Evolutionary conservation across 2,888 invertebrate species (phyloP), one percentile per base, ranked within the genome.

Genomic region (Agonopterix arenella): DNA sequence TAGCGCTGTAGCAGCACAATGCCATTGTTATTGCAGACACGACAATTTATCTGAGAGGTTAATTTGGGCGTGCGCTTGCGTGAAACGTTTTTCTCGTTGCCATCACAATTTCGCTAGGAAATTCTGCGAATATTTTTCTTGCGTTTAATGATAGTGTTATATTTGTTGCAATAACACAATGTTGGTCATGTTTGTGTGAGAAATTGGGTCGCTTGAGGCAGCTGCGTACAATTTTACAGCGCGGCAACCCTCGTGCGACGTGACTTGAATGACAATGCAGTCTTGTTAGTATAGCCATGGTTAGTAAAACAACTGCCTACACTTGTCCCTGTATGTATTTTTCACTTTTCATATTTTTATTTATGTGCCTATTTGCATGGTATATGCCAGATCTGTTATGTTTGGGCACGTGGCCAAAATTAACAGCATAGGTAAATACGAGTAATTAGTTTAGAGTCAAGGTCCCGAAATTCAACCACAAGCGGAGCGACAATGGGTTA

Each of bases 211-310:
- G 64, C 64, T 60, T 62, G 63, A 65, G 61, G 62, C 71, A 76
- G 78, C 75, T 80, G 78, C 72, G 80, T 81, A 70, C 70, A 76
- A 74, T 82, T 81, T 81, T 76, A 80, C 73, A 73, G 61, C 66
- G 67, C 60, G 61, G 66, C 69, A 68, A 63, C 71, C 73, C 60
- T 54, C 43, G 48, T 42, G 52, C 46, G 59, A 80, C 82, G 84
- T 83, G 84, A 74, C 78, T 55, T 18, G 74, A 51, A 54, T 73
- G 57, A 64, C 70, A 73, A 80, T 70, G 47, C 47, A 47, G 54
- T 52, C 75, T 73, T 66, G 70, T 70, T 70, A 68, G 67, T 65
- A 56, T 61, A 58, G 54, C 59, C 66, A 64, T 66, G 61, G 65
- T n/a, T n/a, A n/a, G n/a, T 66, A 61, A 65, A 61, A 67, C 70